Conservation (phyloP, 1,140 invertebrate species). For the Gyrodactylus bullatarudis region DNA sequence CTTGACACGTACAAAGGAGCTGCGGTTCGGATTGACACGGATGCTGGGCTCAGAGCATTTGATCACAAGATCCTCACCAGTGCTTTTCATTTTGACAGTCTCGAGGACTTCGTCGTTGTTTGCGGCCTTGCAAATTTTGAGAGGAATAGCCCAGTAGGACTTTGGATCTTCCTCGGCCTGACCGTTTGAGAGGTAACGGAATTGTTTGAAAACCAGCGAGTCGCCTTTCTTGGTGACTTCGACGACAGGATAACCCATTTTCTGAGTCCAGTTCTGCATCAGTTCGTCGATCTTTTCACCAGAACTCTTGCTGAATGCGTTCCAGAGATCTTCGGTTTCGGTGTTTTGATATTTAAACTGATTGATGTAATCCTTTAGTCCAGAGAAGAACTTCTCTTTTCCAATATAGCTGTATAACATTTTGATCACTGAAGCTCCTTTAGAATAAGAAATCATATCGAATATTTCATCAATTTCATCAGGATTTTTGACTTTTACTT, state of each 20-base stretch:
- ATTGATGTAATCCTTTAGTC: constrained; percentile 17
- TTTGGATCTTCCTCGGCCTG: background rate
- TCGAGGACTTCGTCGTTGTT: background rate
- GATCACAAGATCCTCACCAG: background rate
- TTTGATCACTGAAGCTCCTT: constrained; percentile 41
- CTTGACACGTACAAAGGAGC: background rate
- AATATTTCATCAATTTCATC: constrained; percentile 26
- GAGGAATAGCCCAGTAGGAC: background rate
- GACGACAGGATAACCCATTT: constrained; percentile 35
- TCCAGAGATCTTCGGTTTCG: constrained; percentile 70
- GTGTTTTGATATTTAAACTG: constrained; percentile 59
- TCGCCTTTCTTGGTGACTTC: background rate
- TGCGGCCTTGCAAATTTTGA: background rate
- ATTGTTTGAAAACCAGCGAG: background rate
- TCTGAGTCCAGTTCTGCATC: constrained; percentile 72
- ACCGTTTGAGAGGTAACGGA: background rate
- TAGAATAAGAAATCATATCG: constrained; percentile 23
- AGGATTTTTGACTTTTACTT: constrained; percentile 21
- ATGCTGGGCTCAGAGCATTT: background rate
- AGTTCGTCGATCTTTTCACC: constrained; percentile 47
- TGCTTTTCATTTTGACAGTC: background rate
- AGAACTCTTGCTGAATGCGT: constrained; percentile 35
- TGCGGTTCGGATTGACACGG: background rate
- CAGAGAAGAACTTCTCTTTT: constrained; percentile 33
- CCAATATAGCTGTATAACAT: constrained; percentile 87